These are phyloP conservation scores for Struthio camelus DNA, from an alignment of 2,113 vertebrate genomes.

Conservation along the genomic window DNA sequence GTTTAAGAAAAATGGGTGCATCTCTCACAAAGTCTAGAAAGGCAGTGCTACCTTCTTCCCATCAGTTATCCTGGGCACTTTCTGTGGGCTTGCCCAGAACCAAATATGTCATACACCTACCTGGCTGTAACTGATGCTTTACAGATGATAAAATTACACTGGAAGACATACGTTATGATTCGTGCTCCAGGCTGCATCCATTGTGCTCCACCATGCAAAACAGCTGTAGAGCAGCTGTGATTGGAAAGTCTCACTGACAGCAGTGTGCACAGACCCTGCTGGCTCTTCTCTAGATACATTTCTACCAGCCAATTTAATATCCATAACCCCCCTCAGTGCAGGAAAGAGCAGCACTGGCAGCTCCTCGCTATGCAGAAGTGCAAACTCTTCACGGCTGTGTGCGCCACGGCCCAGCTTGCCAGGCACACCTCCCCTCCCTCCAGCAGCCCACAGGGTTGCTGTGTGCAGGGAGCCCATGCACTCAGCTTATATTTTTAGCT, in stretches of 20 bases:
- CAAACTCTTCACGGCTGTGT: no score
- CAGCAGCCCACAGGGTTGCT: no score
- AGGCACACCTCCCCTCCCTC: no score
- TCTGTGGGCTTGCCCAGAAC: neutral
- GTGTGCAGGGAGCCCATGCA: no score
- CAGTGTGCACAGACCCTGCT: fast-evolving
- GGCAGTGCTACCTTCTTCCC: neutral
- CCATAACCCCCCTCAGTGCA: neutral
- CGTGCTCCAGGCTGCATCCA: neutral
- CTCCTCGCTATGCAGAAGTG: neutral
- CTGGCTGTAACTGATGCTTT: neutral
- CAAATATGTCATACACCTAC: neutral
- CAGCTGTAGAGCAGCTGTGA: fast-evolving
- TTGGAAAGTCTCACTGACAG: neutral
- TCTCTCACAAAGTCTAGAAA: neutral
- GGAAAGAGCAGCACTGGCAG: neutral
- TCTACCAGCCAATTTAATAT: neutral
- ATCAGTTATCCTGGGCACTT: neutral
- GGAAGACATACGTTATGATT: neutral
- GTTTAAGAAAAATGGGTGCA: neutral
- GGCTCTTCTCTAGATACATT: neutral
- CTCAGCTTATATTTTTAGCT: no score
- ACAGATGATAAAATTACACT: fast-evolving
- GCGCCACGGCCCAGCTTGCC: no score
- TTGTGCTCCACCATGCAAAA: neutral